Evolutionary conservation across 1,140 invertebrate species (phyloP), one percentile per base, ranked within the genome.

Genomic region (Pantala flavescens): DNA sequence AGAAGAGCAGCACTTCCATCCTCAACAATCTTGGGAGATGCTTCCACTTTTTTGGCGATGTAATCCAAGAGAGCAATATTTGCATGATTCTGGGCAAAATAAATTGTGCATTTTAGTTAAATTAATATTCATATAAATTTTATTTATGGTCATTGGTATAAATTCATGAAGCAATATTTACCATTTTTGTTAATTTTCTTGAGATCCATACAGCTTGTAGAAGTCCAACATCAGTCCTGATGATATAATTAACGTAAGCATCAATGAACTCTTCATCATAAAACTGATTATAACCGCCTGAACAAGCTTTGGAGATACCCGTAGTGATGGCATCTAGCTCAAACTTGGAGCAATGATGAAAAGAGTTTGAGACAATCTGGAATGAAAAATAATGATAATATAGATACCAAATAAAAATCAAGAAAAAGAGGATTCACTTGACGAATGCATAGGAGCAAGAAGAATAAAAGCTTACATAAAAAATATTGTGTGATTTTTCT

Each of bases 181-280:
- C 87, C 76, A 89, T 80, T 75, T 82, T 79, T 11, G 84, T 83
- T 49, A 89, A 80, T 73, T 83, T 81, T 71, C 82, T 81, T 0
- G 88, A 81, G 43, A 88, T 76, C 49, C 81, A 78, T 3, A 87
- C 76, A 0, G 81, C 82, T 73, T 85, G 80, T 73, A 84, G 80
- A 77, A 86, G 86, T n/a, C 82, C 82, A 11, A 85, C 76, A 71
- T 86, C 79, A 74, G 85, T 81, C 21, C 83, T 78, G 12, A 88
- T 81, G 21, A 85, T 79, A 74, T 84, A 82, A 71, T 82, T 78
- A 1, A 81, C 82, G 75, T 82, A 80, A 14, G 81, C 81, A 78
- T 89, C 84, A 77, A 88, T 79, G 71, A 89, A 82, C 23, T 81
- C 78, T 77, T 87, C 84, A 78, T 88, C 81, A 78, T 90, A 90